Evolutionary conservation across 2,888 invertebrate species (phyloP), one percentile per base, ranked within the genome.

Genomic region (Scaeva pyrastri): DNA sequence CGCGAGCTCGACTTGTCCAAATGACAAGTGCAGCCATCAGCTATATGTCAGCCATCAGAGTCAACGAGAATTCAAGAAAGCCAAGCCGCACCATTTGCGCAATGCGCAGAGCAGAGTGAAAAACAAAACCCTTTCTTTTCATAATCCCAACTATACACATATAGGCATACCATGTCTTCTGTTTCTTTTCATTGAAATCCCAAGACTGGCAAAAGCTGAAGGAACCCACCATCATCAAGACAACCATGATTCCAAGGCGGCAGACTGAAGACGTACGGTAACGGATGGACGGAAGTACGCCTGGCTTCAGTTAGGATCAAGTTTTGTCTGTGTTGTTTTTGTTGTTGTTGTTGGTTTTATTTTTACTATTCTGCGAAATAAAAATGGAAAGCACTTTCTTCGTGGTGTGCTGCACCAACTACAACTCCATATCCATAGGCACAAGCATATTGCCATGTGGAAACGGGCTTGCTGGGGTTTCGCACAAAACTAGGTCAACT

Each of bases 351-450:
- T 52, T 12, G n/a, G n/a, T 31, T 21, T 26, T 14, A 43, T 48
- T 58, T 58, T 62, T 55, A 21, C 55, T 66, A 39, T 76, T 82
- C 74, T 60, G 68, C 72, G 55, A 80, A 81, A 80, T 87, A 84
- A 89, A 91, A 91, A 91, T 90, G 91, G 90, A 91, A 91, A 91
- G 91, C 91, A 91, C 91, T 91, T 91, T 91, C 91, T 91, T 91
- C 89, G 89, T 89, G 90, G 88, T 89, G 88, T 89, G 90, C 88
- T 89, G 88, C 89, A 88, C 89, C 89, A 89, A 88, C 90, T 45
- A 64, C 89, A 48, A 66, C 66, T 31, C 31, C 31, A 31, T n/a
- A n/a, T n/a, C n/a, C 31, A 52, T 23, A 16, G 10, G 41, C 21
- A 58, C 19, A 14, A n/a, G n/a, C 3, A 58, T 23, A 89, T 52